Conservation (phyloP, 2,888 invertebrate genomes). For the Eupithecia centaureata region DNA sequence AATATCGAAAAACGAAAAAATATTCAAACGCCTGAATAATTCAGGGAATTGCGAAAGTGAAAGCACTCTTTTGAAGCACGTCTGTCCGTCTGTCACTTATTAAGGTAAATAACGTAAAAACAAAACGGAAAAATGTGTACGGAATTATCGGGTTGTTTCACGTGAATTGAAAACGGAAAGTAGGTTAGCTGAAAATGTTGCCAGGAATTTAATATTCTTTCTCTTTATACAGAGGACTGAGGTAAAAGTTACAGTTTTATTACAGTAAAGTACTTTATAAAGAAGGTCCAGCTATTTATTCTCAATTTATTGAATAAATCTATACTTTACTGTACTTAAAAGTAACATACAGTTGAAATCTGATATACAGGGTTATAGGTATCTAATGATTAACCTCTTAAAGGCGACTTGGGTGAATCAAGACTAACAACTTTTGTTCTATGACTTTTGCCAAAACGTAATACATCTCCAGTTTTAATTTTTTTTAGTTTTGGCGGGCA, state of each 20-base stretch:
- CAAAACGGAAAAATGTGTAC: slow-evolving; percentile 41
- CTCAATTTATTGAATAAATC: too few relatives aligned
- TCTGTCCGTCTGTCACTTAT: slow-evolving; percentile 75
- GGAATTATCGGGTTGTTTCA: slow-evolving; percentile 23
- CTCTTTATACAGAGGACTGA: neutral
- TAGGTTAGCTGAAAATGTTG: neutral
- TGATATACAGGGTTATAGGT: too few relatives aligned
- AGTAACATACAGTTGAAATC: too few relatives aligned
- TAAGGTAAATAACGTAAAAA: slow-evolving; percentile 57
- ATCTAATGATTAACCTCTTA: too few relatives aligned
- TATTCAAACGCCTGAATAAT: slow-evolving; percentile 63
- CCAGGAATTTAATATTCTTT: neutral
- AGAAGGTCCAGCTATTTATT: too few relatives aligned
- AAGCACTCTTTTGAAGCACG: slow-evolving; percentile 64
- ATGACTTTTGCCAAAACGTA: too few relatives aligned
- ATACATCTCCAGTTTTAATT: too few relatives aligned
- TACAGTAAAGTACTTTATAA: too few relatives aligned
- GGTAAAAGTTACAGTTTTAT: neutral
- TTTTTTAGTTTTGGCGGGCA: too few relatives aligned
- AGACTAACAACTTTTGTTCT: too few relatives aligned
- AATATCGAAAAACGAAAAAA: slow-evolving; percentile 56
- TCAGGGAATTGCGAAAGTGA: slow-evolving; percentile 70
- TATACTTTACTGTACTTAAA: too few relatives aligned
- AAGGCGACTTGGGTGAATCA: too few relatives aligned
- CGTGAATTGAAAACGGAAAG: slow-evolving; percentile 17